Conservation (phyloP, 2,888 invertebrate genomes). For the Arge pagana region DNA sequence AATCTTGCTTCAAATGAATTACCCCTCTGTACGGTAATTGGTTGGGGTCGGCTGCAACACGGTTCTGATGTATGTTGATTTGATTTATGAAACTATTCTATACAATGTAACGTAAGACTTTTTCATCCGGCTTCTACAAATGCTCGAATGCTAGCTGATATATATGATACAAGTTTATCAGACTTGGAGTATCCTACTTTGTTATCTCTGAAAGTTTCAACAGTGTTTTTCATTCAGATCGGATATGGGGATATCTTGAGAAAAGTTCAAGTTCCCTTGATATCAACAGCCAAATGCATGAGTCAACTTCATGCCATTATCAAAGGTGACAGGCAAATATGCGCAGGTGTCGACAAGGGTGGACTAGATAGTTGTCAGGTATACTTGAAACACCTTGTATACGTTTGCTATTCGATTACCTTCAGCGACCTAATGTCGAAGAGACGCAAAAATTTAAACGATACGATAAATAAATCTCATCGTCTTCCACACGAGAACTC, state of each 20-base stretch:
- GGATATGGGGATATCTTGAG: constrained; percentile 11
- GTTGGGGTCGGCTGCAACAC: constrained; percentile 38
- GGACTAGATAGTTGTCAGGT: constrained; percentile 48
- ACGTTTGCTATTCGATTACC: not conserved
- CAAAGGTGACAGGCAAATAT: constrained; percentile 33
- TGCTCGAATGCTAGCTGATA: too few relatives aligned
- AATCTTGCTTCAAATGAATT: constrained; percentile 28
- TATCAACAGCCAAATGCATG: constrained; percentile 31
- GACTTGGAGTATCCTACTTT: too few relatives aligned
- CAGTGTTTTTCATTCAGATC: constrained; percentile 33
- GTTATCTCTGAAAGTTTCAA: too few relatives aligned
- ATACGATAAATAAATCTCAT: not conserved
- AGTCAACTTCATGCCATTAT: constrained; percentile 4
- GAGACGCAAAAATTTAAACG: not conserved
- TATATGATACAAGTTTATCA: too few relatives aligned
- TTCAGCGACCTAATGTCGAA: not conserved
- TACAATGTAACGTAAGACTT: too few relatives aligned
- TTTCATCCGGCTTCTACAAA: too few relatives aligned
- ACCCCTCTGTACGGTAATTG: constrained; percentile 32
- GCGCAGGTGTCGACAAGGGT: constrained; percentile 42
- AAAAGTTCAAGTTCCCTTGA: constrained; percentile 38
- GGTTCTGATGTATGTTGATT: constrained; percentile 28
- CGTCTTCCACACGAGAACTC: not conserved
- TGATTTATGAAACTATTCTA: too few relatives aligned
- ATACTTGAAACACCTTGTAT: not conserved